Base-by-base conservation (phyloP, 2,113 vertebrate species). In the Hippocampus abdominalis region DNA sequence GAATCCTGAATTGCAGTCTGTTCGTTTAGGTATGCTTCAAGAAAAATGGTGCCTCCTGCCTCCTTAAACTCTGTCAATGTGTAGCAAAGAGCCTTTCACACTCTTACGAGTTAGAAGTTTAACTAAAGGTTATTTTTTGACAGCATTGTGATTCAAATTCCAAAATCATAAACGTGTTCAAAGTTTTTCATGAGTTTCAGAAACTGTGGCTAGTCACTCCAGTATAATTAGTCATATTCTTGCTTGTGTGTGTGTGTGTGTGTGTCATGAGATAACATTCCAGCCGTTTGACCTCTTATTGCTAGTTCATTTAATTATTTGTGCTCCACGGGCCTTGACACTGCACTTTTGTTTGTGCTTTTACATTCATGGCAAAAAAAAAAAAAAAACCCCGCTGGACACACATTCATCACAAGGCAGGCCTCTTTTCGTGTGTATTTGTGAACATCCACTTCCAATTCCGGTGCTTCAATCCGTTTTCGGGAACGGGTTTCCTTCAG, bases 261-360 rank as follows among this genome's bases (percentile, higher is more conserved):
- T 29, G 29, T 85, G 77, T 85, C 81, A 78, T 78, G 83, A 91
- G 91, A 92, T 91, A 92, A 91, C 88, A 84, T 90, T 90, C 85
- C 86, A 86, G 66, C 77, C 73, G 49, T 89, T 77, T 88, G 81
- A 90, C 88, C 88, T 85, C 79, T 84, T 78, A 73, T 71, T 77
- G 77, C 83, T 79, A 70, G 75, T 81, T 84, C 60, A 83, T 85
- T 82, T 81, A 83, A 84, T 87, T 64, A 81, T 87, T 85, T 80
- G 74, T 70, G 73, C 77, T 81, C 63, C 44, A 51, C 84, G 84
- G 68, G 76, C 70, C 66, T 78, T 15, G 29, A 46, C 69, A 77
- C 48, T 68, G 65, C 46, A 6, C 21, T 51, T 42, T 48, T 59
- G 66, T 70, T 81, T 68, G 56, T 62, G 29, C 66, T n/a, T 60